Base-by-base conservation (phyloP, 1,140 invertebrate species). In the Cardiocondyla obscurior region DNA sequence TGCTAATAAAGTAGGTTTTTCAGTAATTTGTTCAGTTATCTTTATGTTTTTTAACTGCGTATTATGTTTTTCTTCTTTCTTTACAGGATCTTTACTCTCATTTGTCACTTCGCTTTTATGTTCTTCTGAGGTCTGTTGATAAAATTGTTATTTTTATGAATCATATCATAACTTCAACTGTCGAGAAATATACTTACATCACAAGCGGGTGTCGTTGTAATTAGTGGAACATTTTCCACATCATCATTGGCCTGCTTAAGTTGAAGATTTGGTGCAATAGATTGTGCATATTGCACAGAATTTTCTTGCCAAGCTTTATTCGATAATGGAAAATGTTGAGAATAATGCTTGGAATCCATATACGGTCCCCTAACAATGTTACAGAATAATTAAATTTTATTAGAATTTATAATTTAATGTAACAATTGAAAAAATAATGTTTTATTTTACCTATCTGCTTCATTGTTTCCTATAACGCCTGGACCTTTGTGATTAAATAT, bases 401-500 rank as follows among this genome's bases (percentile, higher is more conserved):
- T 69, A 69, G 5, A 53, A 5, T 36, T 1, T 22, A 64, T 39
- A 79, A 22, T 74, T 70, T 65, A 55, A 67, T 28, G 14, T 2
- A 36, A 19, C 51, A 28, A 22, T 36, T 36, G 53, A 19, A 57
- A 73, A 7, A 3, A 69, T 14, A 73, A 44, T 8, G 65, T 39
- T 69, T 86, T 51, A 0, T 14, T 79, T 87, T 91, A 95, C 94
- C 93, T 93, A 60, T 95, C 94, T 65, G 88, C 76, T 72, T 89
- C 91, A 88, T 95, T 94, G 76, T 95, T 94, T 36, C 95, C 94
- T 86, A 95, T 94, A 33, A 96, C 92, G 25, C 95, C 95, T 73
- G 92, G 93, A 79, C 94, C 95, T 92, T 96, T 97, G 86, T 96
- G 96, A 89, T 95, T 96, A 88, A 96, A 96, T 86, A 96, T 96